phyloP scores from a whole-genome alignment of 2,888 invertebrate genomes.

The Drosophila pseudotalamancana region DNA sequence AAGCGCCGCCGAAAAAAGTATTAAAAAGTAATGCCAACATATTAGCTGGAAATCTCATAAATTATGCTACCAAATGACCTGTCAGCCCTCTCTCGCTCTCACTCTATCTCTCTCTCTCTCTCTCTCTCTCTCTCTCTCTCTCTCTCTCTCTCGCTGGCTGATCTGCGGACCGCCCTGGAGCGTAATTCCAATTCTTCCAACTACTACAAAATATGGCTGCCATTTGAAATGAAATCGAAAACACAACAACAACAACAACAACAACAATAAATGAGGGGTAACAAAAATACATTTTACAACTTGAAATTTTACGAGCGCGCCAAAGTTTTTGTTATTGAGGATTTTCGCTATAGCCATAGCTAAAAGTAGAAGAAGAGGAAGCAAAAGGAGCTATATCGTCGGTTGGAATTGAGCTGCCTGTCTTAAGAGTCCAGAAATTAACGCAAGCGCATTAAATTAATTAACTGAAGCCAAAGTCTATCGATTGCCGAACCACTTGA shows the following conservation, averaged over 20 bases:
- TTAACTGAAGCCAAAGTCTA: constrained; percentile 77
- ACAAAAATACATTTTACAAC: constrained; percentile 74
- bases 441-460: constrained; percentile 76
- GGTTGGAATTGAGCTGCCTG: constrained; percentile 46
- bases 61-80: constrained; percentile 77
- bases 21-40: constrained; percentile 71
- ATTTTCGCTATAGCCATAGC: constrained; percentile 31
- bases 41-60: constrained; percentile 81
- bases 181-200: constrained; percentile 47
- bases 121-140: no score
- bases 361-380: constrained; percentile 26
- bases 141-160: no score
- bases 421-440: constrained; percentile 63
- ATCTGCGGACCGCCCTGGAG: constrained; percentile 38
- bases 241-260: constrained; percentile 34
- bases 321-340: constrained; percentile 56
- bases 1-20: constrained; percentile 32
- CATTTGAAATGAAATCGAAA: constrained; percentile 77
- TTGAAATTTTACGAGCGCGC: constrained; percentile 74
- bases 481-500: constrained; percentile 58
- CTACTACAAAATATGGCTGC: constrained; percentile 53
- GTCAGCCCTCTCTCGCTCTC: no score
- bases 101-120: no score
- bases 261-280: constrained; percentile 10
- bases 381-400: no score